Conservation (phyloP, 2,113 vertebrate species). For the Echinops telfairi region DNA sequence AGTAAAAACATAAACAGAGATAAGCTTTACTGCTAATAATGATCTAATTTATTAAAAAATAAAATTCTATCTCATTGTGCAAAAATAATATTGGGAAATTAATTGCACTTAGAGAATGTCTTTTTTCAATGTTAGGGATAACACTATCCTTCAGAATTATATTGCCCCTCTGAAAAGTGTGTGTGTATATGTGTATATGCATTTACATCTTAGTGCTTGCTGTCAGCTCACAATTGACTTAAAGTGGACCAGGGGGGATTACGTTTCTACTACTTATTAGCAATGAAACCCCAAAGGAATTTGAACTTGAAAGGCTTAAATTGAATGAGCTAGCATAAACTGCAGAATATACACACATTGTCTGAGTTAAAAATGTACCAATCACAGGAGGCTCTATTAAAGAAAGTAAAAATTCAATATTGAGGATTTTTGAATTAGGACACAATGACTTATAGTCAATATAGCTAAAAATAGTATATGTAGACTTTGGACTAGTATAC, state of each 20-base stretch:
- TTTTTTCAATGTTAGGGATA: background rate
- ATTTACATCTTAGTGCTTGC: background rate
- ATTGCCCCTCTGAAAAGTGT: background rate
- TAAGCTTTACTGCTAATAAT: background rate
- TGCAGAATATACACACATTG: background rate
- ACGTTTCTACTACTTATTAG: background rate
- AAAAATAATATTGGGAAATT: background rate
- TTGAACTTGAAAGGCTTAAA: background rate
- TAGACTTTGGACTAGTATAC: too few relatives aligned
- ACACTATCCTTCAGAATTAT: background rate
- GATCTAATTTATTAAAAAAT: background rate
- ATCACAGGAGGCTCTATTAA: background rate
- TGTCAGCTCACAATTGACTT: background rate
- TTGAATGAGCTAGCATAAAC: background rate
- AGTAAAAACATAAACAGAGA: background rate
- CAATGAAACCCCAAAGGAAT: background rate
- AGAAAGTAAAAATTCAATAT: background rate
- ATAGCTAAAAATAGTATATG: background rate
- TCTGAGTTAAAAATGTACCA: background rate
- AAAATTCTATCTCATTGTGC: background rate
- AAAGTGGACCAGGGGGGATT: background rate
- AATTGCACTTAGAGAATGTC: background rate
- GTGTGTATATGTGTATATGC: background rate
- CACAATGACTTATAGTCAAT: background rate
- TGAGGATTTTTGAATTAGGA: background rate